Evolutionary conservation across 2,888 invertebrate species (phyloP), one percentile per base, ranked within the genome.

Genomic region (Celastrina argiolus): DNA sequence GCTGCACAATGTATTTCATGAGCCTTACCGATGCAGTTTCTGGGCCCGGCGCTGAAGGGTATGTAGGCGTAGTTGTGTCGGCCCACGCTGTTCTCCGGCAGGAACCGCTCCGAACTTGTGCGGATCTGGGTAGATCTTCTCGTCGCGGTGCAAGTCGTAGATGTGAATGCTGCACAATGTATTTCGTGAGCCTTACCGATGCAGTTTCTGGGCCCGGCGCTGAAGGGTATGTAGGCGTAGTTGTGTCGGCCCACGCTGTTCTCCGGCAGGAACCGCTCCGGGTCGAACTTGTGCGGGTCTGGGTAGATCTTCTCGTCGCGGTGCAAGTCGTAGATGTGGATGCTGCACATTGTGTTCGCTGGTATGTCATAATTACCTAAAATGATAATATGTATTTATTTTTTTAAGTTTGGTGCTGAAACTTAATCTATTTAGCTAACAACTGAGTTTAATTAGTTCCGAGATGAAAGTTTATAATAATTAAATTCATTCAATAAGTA

Each of bases 41-140:
- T n/a, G n/a, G n/a, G n/a, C n/a, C n/a, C n/a, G 0, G 94, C 94
- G 76, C 94, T 94, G 70, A 95, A 95, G 0, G 94, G n/a, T n/a
- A 94, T 89, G 75, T 92, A 95, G 0, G 93, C 89, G 71, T 92
- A 94, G 0, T 94, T 93, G 81, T 95, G 94, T 36, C 94, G 84
- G 31, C 81, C 79, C 1, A 75, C 68, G 10, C 84, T 78, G 72
- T n/a, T n/a, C n/a, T n/a, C n/a, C n/a, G n/a, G n/a, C n/a, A n/a
- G n/a, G n/a, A n/a, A n/a, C n/a, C n/a, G n/a, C n/a, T n/a, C n/a
- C n/a, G n/a, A n/a, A n/a, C n/a, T n/a, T n/a, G n/a, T n/a, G n/a
- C n/a, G 96, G 94, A 71, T 95, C 88, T 0, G 93, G 91, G 84
- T 92, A 96, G 64, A 92, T 84, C 16, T 92, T 86, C 0, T 93